Evolutionary conservation across 2,113 vertebrate species (phyloP).

Genomic region (Antechinus stuartii): DNA sequence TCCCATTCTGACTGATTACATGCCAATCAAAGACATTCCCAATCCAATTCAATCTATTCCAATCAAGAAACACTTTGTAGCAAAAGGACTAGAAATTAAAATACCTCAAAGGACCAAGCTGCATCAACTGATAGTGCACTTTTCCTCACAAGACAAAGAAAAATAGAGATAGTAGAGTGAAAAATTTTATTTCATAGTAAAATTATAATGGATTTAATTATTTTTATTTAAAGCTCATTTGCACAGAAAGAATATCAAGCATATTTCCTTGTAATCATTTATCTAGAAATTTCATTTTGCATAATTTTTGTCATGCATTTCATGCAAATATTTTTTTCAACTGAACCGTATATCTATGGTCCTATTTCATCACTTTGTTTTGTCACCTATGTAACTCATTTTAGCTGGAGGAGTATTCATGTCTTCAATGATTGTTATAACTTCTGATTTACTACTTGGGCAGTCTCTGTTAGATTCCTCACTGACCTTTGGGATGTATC

Average conservation of each 20-base stretch:
- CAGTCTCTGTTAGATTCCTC: neutral
- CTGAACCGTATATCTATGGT: neutral
- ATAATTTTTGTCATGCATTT: neutral
- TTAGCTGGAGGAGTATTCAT: neutral
- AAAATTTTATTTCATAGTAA: neutral
- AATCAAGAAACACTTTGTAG: neutral
- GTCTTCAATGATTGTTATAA: neutral
- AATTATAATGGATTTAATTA: neutral
- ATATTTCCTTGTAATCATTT: neutral
- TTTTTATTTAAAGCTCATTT: neutral
- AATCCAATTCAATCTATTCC: neutral
- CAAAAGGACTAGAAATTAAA: neutral
- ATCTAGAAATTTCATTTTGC: neutral
- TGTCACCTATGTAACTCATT: neutral
- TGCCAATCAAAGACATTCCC: neutral
- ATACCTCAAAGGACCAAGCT: neutral
- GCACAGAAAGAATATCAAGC: neutral
- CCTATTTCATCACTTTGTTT: neutral
- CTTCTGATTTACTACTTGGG: neutral
- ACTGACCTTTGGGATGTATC: neutral
- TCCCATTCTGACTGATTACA: neutral
- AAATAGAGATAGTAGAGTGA: neutral
- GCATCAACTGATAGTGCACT: neutral
- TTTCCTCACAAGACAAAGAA: neutral
- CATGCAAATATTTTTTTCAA: neutral